Evolutionary conservation across 2,113 vertebrate species (phyloP), one percentile per base, ranked within the genome.

Genomic region (Oenanthe melanoleuca): DNA sequence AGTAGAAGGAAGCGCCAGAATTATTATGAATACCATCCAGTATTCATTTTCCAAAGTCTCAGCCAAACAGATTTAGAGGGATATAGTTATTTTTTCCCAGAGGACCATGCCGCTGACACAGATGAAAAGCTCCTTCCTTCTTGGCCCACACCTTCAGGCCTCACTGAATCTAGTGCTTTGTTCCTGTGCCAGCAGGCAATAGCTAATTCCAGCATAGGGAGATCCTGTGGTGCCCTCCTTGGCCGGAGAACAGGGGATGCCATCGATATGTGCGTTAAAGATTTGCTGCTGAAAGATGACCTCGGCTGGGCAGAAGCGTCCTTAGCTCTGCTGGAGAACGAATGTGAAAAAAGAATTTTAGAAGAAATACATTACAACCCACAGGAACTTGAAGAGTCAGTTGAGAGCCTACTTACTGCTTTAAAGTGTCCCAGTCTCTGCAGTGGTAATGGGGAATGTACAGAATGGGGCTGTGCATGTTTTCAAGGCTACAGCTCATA

Each of bases 241-340:
- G 97, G 88, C 6, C 88, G 15, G 34, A 84, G 89, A 33, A 31
- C 97, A 2, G 38, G 96, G 4, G 92, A 98, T 12, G 97, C 69
- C 0, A 33, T 98, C n/a, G 47, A 83, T 8, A 99, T 99, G 97
- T 99, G 99, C 6, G 44, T 99, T 24, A 93, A 96, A 34, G 99
- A 99, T 96, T 83, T 99, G 33, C 98, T 98, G 84, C 94, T 99
- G 64, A 99, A 99, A 92, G 99, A 99, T 50, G 98, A 99, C 49
- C 94, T 89, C 40, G 65, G 93, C 2, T 99, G 99, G 99, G 94
- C 98, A 94, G 97, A 97, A 42, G 98, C 98, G 19, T 98, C 97
- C 3, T 37, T 99, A 37, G 97, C 99, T 14, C 97, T 99, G 91
- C 97, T 99, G 90, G 99, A 99, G 96, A 99, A 99, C 33, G 99